phyloP scores from a whole-genome alignment of 2,113 vertebrate genomes.

The Aspidoscelis tigris region DNA sequence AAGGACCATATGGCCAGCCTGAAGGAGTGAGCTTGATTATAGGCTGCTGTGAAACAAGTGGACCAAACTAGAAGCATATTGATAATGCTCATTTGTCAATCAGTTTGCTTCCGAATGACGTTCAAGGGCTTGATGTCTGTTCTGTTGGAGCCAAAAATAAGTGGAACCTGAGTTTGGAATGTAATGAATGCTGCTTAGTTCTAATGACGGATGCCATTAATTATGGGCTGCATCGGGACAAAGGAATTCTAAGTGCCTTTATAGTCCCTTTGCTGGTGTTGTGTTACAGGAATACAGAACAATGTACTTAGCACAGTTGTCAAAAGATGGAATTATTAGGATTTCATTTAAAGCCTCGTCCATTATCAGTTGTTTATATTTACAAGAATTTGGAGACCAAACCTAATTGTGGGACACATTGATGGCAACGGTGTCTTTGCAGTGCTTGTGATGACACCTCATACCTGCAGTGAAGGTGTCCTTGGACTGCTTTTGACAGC shows the following conservation, averaged over 20 bases:
- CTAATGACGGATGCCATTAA: conserved; percentile 45
- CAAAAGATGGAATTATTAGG: not conserved
- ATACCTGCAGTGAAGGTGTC: no score
- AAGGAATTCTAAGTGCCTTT: conserved; percentile 30
- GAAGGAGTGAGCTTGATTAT: conserved; percentile 26
- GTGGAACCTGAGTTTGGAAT: conserved; percentile 36
- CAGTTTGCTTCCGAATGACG: conserved; percentile 1
- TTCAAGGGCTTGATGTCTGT: not conserved
- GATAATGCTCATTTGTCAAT: conserved; percentile 47
- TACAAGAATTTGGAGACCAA: not conserved
- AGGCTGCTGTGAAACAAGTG: conserved; percentile 31
- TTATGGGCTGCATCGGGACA: conserved; percentile 45
- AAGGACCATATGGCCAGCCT: not conserved
- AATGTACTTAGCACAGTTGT: not conserved
- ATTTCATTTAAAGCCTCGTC: not conserved
- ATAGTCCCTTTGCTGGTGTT: conserved; percentile 14
- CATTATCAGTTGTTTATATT: not conserved
- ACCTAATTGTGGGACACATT: not conserved
- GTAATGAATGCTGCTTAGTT: conserved; percentile 47
- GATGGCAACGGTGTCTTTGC: not conserved
- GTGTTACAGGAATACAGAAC: accelerated
- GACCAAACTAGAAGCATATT: conserved; percentile 42
- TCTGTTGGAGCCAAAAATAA: conserved; percentile 22
- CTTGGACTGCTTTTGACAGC: no score
- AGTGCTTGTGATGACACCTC: no score